Base-by-base conservation (phyloP, 2,797 vertebrate genomes). In the Cossypha dichroa region DNA sequence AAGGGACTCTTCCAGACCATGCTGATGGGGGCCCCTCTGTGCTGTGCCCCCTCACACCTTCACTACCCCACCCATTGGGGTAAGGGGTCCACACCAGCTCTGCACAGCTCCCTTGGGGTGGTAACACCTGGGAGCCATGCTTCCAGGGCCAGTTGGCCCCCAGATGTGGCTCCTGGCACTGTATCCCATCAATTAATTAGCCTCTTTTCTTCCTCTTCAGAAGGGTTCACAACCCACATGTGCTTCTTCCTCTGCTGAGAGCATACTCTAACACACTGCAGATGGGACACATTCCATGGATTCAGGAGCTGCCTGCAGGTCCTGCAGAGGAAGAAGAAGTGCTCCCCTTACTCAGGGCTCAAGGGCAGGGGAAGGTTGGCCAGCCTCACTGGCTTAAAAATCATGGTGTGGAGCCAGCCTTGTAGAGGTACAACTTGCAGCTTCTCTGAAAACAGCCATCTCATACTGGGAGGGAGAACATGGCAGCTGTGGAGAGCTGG, bases 271-370 rank as follows among this genome's bases (percentile, higher is more conserved):
- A 97, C 73, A 0, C 40, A 1, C 88, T 96, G 87, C 97, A 97
- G 97, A 97, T 97, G 97, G 93, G 78, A 95, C 86, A 88, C 96
- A 97, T 97, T 97, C 94, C 97, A 92, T 1, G 9, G 83, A 95
- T 85, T 96, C 91, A 90, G 94, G 77, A 96, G 91, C 95, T 62
- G 93, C 91, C 70, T 96, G 60, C 74, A 88, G 74, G 78, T 97
- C 78, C 63, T 2, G 0, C 81, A 76, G 85, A 84, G 85, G 69
- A 93, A 86, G 72, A 93, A 86, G 62, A 86, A 94, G 46, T 13
- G 6, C 77, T 90, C 69, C 38, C 58, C 55, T 36, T 1, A 4
- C 58, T 33, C 3, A 1, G 31, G 63, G 43, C 64, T 94, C 81
- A 85, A 86, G 60, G 56, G 68, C 59, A 89, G 15, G n/a, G 45